phyloP scores from a whole-genome alignment of 2,113 vertebrate genomes.

The Sminthopsis crassicaudata region DNA sequence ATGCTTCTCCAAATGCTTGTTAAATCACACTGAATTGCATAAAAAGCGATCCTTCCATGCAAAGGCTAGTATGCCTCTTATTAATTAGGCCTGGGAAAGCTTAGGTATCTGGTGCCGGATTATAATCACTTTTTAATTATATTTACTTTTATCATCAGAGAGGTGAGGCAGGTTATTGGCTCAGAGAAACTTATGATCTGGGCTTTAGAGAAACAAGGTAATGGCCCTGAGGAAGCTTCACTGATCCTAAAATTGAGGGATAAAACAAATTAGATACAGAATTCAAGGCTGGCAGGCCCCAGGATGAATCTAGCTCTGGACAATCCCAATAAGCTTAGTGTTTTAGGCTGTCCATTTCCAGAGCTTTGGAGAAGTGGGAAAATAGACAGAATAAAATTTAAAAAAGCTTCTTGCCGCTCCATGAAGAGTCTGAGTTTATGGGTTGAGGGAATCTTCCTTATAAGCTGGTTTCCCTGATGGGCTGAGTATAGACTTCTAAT shows the following conservation, averaged over 20 bases:
- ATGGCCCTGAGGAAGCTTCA: background rate
- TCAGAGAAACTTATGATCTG: constrained; percentile 65
- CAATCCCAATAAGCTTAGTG: background rate
- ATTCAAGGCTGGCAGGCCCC: background rate
- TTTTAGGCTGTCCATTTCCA: background rate
- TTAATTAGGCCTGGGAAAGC: constrained; percentile 67
- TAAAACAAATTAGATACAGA: background rate
- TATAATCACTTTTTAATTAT: constrained; percentile 79
- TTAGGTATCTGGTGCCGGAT: constrained; percentile 61
- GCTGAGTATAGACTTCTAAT: background rate
- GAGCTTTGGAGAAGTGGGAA: background rate
- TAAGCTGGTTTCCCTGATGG: background rate
- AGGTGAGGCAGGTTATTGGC: constrained; percentile 66
- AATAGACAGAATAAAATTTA: background rate
- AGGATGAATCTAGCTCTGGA: background rate
- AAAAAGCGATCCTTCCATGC: background rate
- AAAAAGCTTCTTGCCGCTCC: background rate
- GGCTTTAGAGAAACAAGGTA: constrained; percentile 45
- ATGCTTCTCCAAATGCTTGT: background rate
- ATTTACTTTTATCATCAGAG: constrained; percentile 75
- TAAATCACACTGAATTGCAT: constrained; percentile 15
- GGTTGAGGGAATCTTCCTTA: background rate
- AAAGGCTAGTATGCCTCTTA: constrained; percentile 34
- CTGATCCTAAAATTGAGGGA: background rate
- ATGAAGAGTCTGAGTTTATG: background rate